These are phyloP conservation scores for Nyctalus aviator DNA, from an alignment of 2,797 vertebrate species.

Conservation along the genomic window DNA sequence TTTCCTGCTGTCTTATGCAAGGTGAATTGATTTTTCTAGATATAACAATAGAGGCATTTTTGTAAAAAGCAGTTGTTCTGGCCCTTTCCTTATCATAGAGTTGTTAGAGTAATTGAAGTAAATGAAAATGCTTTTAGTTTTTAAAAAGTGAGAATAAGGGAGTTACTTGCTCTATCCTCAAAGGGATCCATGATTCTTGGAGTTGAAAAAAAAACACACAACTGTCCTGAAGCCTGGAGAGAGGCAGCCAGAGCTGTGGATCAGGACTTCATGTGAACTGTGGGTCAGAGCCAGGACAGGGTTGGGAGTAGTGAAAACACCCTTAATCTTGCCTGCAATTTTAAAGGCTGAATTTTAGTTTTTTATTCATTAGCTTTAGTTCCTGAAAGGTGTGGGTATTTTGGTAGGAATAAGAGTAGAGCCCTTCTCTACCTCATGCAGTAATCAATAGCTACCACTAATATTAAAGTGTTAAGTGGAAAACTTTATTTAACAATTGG, in stretches of 20 bases:
- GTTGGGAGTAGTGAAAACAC: neutral
- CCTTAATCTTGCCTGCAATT: slow-evolving; percentile 20
- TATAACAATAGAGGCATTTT: slow-evolving; percentile 6
- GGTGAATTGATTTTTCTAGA: slow-evolving; percentile 49
- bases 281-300: neutral
- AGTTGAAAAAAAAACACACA: neutral
- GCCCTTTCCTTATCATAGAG: slow-evolving; percentile 35
- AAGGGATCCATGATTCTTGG: neutral
- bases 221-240: neutral
- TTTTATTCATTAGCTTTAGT: slow-evolving; percentile 40
- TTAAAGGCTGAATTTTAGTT: slow-evolving; percentile 55
- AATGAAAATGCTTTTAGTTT: slow-evolving; percentile 8
- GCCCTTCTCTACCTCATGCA: neutral
- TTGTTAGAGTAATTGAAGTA: slow-evolving; percentile 58
- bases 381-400: neutral
- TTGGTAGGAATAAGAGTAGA: neutral
- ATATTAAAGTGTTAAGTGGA: slow-evolving; percentile 24
- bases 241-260: neutral
- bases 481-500: slow-evolving; percentile 21
- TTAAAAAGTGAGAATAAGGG: neutral
- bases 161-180: neutral
- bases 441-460: neutral
- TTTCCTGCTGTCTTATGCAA: slow-evolving; percentile 27
- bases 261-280: neutral
- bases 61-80: slow-evolving; percentile 40